These are phyloP conservation scores for Anhinga anhinga DNA, from an alignment of 2,113 vertebrate genomes.

Conservation along the genomic window DNA sequence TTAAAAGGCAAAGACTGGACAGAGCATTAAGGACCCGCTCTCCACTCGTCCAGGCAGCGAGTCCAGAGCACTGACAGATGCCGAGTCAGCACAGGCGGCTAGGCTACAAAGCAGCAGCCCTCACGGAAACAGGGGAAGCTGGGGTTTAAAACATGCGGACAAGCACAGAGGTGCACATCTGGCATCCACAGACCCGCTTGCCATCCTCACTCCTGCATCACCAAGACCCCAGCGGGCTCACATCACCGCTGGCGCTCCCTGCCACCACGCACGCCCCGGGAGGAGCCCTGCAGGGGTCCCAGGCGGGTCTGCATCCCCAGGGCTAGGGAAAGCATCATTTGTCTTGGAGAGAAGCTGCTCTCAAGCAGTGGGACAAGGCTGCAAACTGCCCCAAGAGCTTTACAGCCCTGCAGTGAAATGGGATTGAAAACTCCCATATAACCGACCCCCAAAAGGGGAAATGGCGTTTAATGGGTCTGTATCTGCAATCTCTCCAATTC, in stretches of 20 bases:
- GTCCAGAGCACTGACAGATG: not conserved
- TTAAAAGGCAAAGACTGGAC: slow-evolving; percentile 51
- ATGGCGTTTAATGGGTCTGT: not conserved
- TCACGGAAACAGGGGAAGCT: accelerated
- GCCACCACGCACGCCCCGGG: accelerated
- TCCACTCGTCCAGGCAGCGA: not conserved
- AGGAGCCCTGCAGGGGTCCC: not conserved
- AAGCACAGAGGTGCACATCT: not conserved
- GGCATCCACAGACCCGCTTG: not conserved
- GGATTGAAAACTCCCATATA: not conserved
- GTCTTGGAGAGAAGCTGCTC: not conserved
- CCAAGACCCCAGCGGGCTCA: not conserved
- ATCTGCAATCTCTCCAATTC: not conserved
- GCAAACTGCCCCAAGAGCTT: not conserved
- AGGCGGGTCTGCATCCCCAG: not conserved
- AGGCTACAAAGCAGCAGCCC: not conserved
- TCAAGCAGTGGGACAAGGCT: not conserved
- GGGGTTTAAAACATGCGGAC: not conserved
- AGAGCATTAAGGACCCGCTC: slow-evolving; percentile 8
- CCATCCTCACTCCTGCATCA: not conserved
- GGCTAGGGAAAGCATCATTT: not conserved
- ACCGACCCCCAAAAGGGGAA: not conserved
- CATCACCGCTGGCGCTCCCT: accelerated
- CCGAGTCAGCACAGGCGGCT: not conserved
- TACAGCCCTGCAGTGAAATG: not conserved